Evolutionary conservation across 2,113 vertebrate species (phyloP).

Genomic region (Casuarius casuarius): DNA sequence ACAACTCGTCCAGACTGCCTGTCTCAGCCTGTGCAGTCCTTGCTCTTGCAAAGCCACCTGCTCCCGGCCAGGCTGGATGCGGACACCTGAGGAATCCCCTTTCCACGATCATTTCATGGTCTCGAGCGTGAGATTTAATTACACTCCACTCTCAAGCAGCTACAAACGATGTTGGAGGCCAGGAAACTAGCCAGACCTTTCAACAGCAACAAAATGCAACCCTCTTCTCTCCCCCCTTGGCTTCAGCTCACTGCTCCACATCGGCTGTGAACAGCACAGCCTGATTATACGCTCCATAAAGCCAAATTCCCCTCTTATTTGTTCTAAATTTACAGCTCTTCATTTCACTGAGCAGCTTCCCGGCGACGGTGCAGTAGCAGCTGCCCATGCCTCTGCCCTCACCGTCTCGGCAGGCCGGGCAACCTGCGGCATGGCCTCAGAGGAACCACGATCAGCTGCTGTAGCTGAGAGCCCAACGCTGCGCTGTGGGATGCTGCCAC

Average conservation of each 20-base stretch:
- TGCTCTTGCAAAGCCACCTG: no score
- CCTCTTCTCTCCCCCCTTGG: neutral
- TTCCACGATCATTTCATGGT: neutral
- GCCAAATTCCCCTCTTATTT: neutral
- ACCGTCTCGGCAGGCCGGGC: no score
- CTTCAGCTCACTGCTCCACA: no score
- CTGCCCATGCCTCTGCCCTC: neutral
- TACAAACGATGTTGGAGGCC: neutral
- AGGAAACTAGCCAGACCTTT: neutral
- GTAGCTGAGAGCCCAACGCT: no score
- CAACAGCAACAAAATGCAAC: neutral
- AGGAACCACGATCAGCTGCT: no score
- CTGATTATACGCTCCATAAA: neutral
- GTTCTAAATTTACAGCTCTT: neutral
- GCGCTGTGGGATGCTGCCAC: no score
- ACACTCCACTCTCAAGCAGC: neutral
- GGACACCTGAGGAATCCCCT: fast-evolving
- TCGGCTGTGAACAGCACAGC: neutral
- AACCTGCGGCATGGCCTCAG: no score
- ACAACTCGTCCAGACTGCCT: no score
- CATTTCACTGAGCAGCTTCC: neutral
- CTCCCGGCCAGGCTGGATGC: neutral
- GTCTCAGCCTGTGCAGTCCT: no score
- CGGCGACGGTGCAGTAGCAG: neutral
- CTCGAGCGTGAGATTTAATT: neutral